A percentile compares a stretch with the other conserved stretches of the same genome.
Conservation (phyloP, 2,888 invertebrate genomes). For the Tiliacea aurago region DNA sequence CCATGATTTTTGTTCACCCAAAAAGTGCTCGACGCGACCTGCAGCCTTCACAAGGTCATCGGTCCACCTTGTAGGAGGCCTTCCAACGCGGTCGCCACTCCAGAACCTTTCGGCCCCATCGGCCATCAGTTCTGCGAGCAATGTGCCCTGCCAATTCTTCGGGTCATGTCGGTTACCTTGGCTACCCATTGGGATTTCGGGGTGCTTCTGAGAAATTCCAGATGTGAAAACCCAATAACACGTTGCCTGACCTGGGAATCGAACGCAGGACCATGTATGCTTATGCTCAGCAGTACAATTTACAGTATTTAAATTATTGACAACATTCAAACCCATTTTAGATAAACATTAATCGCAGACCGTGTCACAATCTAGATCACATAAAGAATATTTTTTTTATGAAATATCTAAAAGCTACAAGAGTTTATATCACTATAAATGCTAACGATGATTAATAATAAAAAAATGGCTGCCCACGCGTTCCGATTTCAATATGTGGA, state of each 20-base stretch:
- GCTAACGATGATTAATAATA: conserved; percentile 43
- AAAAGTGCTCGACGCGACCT: too few relatives aligned
- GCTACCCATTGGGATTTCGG: too few relatives aligned
- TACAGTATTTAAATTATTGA: neutral
- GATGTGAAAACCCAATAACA: neutral
- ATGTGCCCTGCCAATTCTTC: too few relatives aligned
- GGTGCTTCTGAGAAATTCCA: neutral
- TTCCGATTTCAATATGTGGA: conserved; percentile 57
- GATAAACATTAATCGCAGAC: conserved; percentile 27
- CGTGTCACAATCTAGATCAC: conserved; percentile 41
- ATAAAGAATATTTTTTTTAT: conserved; percentile 8
- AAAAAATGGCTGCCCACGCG: conserved; percentile 55
- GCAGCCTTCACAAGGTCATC: too few relatives aligned
- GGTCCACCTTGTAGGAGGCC: too few relatives aligned
- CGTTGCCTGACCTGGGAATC: neutral
- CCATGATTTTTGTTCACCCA: too few relatives aligned
- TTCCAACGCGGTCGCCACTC: too few relatives aligned
- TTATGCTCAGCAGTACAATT: neutral
- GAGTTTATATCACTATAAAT: conserved; percentile 43
- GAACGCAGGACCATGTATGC: too few relatives aligned
- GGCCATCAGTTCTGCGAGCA: too few relatives aligned
- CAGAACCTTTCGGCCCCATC: too few relatives aligned
- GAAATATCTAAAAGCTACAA: conserved; percentile 23
- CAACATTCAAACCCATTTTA: conserved; percentile 2
- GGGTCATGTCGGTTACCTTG: too few relatives aligned